These are phyloP conservation scores for Nothoprocta perdicaria DNA, from an alignment of 2,113 vertebrate species.

Conservation along the genomic window DNA sequence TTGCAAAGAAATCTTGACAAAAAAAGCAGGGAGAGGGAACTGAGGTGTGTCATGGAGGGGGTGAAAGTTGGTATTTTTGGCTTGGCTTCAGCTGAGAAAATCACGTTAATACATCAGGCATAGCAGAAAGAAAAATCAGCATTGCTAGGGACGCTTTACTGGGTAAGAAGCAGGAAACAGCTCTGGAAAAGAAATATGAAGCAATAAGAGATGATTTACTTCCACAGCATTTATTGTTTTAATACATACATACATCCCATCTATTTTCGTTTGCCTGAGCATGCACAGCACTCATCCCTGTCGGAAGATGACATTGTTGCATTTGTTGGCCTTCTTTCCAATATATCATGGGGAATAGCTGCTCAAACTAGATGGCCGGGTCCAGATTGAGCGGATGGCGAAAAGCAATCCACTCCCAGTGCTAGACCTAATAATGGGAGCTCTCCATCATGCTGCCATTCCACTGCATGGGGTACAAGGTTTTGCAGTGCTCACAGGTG, in stretches of 20 bases:
- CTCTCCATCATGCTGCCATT: not conserved
- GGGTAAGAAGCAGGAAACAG: not conserved
- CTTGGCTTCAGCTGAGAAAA: not conserved
- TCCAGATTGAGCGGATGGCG: rapidly evolving
- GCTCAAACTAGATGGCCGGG: not conserved
- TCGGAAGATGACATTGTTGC: not conserved
- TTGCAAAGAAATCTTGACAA: not conserved
- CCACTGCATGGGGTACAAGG: rapidly evolving
- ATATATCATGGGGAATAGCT: not conserved
- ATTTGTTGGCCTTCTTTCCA: not conserved
- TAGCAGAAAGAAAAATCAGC: not conserved
- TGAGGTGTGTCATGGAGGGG: not conserved
- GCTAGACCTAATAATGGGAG: not conserved
- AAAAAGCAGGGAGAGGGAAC: not conserved
- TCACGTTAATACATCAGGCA: not conserved
- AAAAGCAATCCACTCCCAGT: not conserved
- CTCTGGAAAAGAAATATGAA: not conserved
- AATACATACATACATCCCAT: not conserved
- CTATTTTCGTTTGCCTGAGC: not conserved
- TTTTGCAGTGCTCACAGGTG: not conserved
- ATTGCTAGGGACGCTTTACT: not conserved
- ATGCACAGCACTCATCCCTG: rapidly evolving
- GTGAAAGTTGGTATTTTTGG: not conserved
- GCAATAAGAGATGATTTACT: constrained; percentile 45
- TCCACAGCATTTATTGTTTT: constrained; percentile 26